Percentiles rank a stretch among this genome's conserved stretches.
Evolutionary conservation across 2,797 vertebrate species (phyloP).

Genomic region (Diplodus sargus): DNA sequence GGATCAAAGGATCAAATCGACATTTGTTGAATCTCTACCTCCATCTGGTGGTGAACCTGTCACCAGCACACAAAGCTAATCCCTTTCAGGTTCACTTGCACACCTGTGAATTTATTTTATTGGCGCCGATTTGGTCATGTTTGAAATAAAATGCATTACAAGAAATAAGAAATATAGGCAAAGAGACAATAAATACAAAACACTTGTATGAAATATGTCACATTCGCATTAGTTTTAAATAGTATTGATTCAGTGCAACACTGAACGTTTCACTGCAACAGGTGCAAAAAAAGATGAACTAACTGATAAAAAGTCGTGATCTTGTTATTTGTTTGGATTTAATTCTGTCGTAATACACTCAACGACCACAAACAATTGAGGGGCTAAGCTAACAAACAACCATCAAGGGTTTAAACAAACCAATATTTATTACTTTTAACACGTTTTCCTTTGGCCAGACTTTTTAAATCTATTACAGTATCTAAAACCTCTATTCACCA

Average conservation of each 20-base stretch:
- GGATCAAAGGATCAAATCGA: slow-evolving; percentile 66
- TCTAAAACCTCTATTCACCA: background rate
- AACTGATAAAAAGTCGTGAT: background rate
- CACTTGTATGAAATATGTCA: too few species aligned
- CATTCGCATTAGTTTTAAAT: background rate
- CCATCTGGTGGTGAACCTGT: slow-evolving; percentile 72
- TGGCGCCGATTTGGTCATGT: background rate
- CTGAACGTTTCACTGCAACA: background rate
- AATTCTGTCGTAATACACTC: background rate
- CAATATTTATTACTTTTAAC: background rate
- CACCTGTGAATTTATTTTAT: background rate
- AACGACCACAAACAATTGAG: background rate
- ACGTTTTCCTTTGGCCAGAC: too few species aligned
- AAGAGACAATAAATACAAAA: background rate
- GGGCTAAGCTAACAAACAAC: background rate
- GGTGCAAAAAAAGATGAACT: background rate
- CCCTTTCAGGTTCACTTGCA: background rate
- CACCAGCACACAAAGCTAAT: slow-evolving; percentile 3
- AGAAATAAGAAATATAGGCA: background rate
- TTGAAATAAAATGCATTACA: too few species aligned
- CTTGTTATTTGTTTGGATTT: background rate
- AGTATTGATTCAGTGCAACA: background rate
- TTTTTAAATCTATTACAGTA: background rate
- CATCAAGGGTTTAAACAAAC: background rate
- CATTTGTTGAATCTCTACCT: slow-evolving; percentile 51